Base-by-base conservation (phyloP, 2,888 invertebrate genomes). In the Falcaria lacertinaria region DNA sequence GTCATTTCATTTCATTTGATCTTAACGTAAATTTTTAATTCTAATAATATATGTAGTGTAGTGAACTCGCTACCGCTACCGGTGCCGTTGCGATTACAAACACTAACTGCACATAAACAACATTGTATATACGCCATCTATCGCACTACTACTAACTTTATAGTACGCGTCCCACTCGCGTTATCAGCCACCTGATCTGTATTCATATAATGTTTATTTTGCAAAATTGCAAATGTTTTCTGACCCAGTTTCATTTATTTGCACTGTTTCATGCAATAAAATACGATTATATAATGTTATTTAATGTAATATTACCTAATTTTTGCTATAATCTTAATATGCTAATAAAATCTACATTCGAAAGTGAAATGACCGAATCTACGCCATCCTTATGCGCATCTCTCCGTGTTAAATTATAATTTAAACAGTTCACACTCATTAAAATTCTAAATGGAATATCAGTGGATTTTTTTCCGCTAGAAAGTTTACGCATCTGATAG, bases 1-100 rank as follows among this genome's bases (percentile, higher is more conserved):
- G n/a, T n/a, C n/a, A n/a, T n/a, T n/a, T n/a, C n/a, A 6, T 19
- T 19, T 19, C 6, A 22, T 36, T 14, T 17, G 4, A 17, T 17
- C 25, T 16, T 44, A 45, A 45, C 47, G 46, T 37, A 39, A 41
- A 25, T 54, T 52, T 38, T 43, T 65, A 68, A 37, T 69, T 52
- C 50, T 47, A 52, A 70, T 57, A 52, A 59, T 57, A 60, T 68
- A 63, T 65, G 66, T 58, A 60, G 68, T 64, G 50, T 67, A 72
- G 72, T 77, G 71, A 76, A 76, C 74, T 67, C 66, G 56, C 67
- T 74, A 78, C 80, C 80, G 56, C 67, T 74, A 78, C 80, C 80
- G 74, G 50, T 52, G 50, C 46, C 47, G 48, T 44, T 47, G 46
- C 42, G 22, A 15, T 14, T 37, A 15, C 19, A 41, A 44, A 37